Conservation (phyloP, 2,113 vertebrate species). For the Pituophis catenifer region DNA sequence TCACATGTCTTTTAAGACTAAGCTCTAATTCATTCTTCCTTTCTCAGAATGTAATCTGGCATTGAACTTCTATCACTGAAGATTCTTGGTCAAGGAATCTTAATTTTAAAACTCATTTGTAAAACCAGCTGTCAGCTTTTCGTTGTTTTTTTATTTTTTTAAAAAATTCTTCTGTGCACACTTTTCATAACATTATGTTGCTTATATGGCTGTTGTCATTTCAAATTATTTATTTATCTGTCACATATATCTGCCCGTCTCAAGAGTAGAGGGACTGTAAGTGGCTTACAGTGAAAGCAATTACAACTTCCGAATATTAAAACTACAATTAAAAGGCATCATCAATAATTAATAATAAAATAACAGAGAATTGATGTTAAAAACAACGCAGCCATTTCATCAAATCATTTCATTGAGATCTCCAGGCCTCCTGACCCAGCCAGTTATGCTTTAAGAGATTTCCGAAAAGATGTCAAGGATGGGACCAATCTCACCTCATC, state of each 20-base stretch:
- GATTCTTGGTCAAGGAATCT: conserved; percentile 38
- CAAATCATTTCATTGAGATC: not conserved
- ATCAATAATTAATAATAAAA: not conserved
- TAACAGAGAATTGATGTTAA: not conserved
- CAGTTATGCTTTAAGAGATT: not conserved
- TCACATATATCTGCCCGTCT: not conserved
- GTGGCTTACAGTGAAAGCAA: not conserved
- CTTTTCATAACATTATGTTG: conserved; percentile 63
- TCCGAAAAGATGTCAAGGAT: not conserved
- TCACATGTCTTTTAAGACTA: conserved; percentile 38
- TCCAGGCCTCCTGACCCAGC: not conserved
- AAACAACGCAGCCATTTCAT: not conserved
- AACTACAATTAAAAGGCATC: not conserved
- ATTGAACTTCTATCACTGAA: conserved; percentile 33
- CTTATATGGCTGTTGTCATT: conserved; percentile 68
- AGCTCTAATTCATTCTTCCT: conserved; percentile 41
- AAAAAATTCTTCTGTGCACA: conserved; percentile 68
- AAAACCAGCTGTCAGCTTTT: conserved; percentile 21
- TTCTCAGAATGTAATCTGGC: conserved; percentile 43
- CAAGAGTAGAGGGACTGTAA: not conserved
- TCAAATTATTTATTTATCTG: conserved; percentile 16
- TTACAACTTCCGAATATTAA: not conserved
- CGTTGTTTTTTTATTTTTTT: conserved; percentile 34
- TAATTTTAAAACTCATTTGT: conserved; percentile 29
- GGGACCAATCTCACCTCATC: not conserved